Base-by-base conservation (phyloP, 2,797 vertebrate genomes). In the Pangasius macronema region DNA sequence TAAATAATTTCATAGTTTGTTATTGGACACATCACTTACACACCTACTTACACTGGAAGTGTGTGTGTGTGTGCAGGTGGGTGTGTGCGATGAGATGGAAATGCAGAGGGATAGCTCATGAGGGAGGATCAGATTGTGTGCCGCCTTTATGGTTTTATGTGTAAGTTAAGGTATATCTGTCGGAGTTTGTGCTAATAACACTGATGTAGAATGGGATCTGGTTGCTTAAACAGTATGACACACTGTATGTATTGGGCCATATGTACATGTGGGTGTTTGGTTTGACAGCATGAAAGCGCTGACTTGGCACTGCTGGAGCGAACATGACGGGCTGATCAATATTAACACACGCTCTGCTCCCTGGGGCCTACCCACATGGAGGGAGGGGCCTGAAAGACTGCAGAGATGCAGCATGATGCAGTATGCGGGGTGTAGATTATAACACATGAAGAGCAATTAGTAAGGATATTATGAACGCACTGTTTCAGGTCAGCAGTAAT, bases 321-420 rank as follows among this genome's bases (percentile, higher is more conserved):
- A 83, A 59, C n/a, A 53, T 61, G 77, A 70, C 36, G 39, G 89
- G 14, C 30, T 39, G 80, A 87, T 82, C 77, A 49, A 85, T 84
- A 87, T 39, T 7, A 27, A 77, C 75, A 68, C 79, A 61, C 67
- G 70, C 49, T 36, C 46, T 61, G 57, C 67, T 76, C 85, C 82
- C 67, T 59, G 61, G 49, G 76, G 59, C 55, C 72, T 46, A 57
- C 72, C 72, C 33, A 77, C 83, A 70, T 27, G 30, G 61, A n/a
- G 61, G 83, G 70, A 81, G 85, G 88, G 49, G 75, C 36, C 20
- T 70, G n/a, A 76, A 77, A 76, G 57, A 86, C 84, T 83, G 88
- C 85, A 84, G 81, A 83, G 73, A 84, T 84, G 84, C 87, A 82
- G 77, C 57, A 82, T 82, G 84, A 75, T 57, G 79, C 87, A 85